Conservation (phyloP, 2,113 vertebrate genomes). For the Bubo scandiacus region DNA sequence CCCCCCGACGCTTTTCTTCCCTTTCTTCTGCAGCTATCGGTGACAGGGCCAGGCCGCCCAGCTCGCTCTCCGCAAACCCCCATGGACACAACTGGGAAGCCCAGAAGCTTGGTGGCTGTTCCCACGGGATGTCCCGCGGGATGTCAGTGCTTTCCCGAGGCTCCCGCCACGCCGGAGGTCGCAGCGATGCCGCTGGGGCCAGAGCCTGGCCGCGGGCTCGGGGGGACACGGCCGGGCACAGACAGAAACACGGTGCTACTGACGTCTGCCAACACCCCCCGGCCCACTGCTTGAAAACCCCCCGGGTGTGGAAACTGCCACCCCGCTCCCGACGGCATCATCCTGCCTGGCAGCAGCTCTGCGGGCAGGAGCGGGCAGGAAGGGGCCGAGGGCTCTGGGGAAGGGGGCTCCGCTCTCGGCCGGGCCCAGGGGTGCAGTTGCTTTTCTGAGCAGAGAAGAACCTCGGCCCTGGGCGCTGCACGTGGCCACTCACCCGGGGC, state of each 20-base stretch:
- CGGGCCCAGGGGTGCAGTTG: neutral
- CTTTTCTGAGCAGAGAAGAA: neutral
- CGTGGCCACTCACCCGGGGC: accelerated
- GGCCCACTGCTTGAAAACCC: neutral
- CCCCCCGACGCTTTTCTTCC: neutral
- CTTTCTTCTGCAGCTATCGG: neutral
- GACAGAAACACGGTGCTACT: neutral
- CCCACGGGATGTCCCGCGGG: accelerated
- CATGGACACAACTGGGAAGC: neutral
- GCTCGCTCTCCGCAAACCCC: accelerated
- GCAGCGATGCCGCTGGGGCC: accelerated
- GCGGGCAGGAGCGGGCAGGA: neutral
- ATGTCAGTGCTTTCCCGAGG: neutral
- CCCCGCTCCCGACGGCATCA: neutral
- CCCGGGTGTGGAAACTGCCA: neutral
- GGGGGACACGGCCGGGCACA: neutral
- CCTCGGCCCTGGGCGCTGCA: neutral
- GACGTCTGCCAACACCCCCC: neutral
- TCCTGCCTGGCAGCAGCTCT: neutral
- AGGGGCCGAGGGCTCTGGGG: neutral
- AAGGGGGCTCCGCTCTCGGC: neutral
- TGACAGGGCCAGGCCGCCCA: neutral
- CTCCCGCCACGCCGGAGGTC: neutral
- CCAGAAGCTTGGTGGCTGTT: neutral
- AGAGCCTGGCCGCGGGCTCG: accelerated